phyloP scores from a whole-genome alignment of 2,888 invertebrate species.

The Myathropa florea region DNA sequence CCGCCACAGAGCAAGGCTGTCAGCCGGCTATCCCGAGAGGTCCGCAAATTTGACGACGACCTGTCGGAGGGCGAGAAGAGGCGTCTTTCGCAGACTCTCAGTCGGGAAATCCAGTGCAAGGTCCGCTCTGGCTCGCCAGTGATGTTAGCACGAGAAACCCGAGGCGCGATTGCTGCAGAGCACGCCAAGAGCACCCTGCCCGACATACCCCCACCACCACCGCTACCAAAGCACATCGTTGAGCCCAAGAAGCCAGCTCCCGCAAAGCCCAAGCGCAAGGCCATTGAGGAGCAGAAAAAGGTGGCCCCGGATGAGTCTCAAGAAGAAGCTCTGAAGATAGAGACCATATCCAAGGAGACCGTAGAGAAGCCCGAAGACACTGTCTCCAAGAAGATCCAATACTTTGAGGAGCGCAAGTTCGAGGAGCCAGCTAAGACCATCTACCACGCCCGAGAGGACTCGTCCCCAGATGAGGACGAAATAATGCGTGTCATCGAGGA shows the following conservation, averaged over 20 bases:
- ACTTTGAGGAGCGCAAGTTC: conserved; percentile 87
- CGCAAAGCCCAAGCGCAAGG: conserved; percentile 13
- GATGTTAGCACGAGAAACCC: conserved; percentile 83
- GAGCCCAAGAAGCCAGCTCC: conserved; percentile 36
- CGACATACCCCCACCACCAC: conserved; percentile 76
- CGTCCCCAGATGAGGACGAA: conserved; percentile 81
- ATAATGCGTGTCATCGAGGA: conserved; percentile 81
- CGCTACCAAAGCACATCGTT: conserved; percentile 21
- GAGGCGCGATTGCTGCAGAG: conserved; percentile 84
- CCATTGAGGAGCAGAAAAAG: conserved; percentile 50
- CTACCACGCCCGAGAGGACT: conserved; percentile 83
- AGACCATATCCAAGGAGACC: conserved; percentile 7
- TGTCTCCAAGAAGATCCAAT: conserved; percentile 87
- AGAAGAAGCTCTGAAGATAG: neutral
- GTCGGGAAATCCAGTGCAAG: conserved; percentile 87
- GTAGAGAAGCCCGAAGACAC: conserved; percentile 83
- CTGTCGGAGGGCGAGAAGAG: conserved; percentile 86
- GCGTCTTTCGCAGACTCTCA: conserved; percentile 86
- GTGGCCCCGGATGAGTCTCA: neutral
- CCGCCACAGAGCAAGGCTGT: conserved; percentile 51
- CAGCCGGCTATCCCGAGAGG: conserved; percentile 60
- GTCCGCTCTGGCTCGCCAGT: conserved; percentile 78
- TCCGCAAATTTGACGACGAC: conserved; percentile 51
- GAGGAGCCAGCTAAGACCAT: conserved; percentile 81
- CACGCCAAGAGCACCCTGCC: conserved; percentile 80